phyloP scores from a whole-genome alignment of 1,140 invertebrate genomes.

The Pseudomyrmex pallidus region DNA sequence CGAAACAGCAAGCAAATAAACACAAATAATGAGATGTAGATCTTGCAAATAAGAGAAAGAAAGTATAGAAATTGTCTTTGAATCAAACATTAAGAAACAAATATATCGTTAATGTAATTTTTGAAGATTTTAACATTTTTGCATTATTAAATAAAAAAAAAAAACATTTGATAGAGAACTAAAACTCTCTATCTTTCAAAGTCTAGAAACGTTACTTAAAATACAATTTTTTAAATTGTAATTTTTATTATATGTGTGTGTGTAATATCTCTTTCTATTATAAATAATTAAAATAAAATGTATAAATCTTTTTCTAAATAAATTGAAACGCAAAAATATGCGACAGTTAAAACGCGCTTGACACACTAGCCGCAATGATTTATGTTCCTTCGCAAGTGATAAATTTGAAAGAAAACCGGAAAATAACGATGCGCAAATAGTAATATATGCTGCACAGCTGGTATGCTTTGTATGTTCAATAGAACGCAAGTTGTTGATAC shows the following conservation, averaged over 20 bases:
- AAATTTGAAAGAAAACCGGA: background rate
- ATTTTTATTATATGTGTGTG: background rate
- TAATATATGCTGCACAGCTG: background rate
- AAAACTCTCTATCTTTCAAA: too few species aligned
- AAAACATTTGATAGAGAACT: too few species aligned
- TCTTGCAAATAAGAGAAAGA: too few species aligned
- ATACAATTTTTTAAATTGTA: background rate
- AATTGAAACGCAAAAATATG: background rate
- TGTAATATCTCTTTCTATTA: background rate
- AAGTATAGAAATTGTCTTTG: too few species aligned
- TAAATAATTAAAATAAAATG: background rate
- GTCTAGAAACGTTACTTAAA: too few species aligned
- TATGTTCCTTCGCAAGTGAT: constrained; percentile 8
- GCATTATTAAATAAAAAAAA: too few species aligned
- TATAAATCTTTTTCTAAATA: constrained; percentile 9
- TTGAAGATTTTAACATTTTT: too few species aligned
- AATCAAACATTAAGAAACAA: too few species aligned
- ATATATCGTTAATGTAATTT: too few species aligned
- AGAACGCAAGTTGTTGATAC: constrained; percentile 20
- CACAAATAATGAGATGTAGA: too few species aligned
- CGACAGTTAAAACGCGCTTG: background rate
- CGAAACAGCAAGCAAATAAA: too few species aligned
- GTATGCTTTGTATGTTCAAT: background rate
- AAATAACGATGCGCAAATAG: constrained; percentile 27
- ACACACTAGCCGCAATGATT: background rate